Percentiles rank a stretch among this genome's conserved stretches.
These are phyloP conservation scores for Campoletis sonorensis DNA, from an alignment of 1,140 invertebrate species.

Conservation along the genomic window DNA sequence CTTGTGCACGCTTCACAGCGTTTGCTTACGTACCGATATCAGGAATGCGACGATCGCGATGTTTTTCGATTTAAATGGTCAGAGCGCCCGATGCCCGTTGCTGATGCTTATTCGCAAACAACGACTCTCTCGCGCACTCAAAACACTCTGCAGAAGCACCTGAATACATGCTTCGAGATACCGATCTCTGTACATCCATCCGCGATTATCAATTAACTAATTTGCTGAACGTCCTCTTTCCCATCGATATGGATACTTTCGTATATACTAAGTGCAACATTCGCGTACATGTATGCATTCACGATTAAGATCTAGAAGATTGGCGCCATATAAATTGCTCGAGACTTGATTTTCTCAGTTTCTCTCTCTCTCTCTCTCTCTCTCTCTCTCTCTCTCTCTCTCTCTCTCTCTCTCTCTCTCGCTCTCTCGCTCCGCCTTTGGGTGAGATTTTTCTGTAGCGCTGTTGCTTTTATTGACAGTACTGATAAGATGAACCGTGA, in stretches of 20 bases:
- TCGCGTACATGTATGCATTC: background rate
- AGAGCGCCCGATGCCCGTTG: constrained; percentile 12
- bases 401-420: too few species aligned
- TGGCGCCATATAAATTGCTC: background rate
- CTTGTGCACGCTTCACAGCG: constrained; percentile 38
- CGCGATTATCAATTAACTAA: constrained; percentile 15
- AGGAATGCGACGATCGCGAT: constrained; percentile 46
- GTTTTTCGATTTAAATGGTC: constrained; percentile 46
- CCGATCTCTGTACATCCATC: constrained; percentile 18
- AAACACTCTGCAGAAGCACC: background rate
- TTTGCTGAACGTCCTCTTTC: background rate
- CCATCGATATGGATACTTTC: background rate
- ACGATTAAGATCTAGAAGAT: background rate
- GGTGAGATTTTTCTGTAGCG: too few species aligned
- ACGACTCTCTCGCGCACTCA: constrained; percentile 2
- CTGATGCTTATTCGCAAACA: background rate
- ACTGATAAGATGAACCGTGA: too few species aligned
- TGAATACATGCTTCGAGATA: background rate
- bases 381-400: too few species aligned
- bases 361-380: too few species aligned
- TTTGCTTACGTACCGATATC: constrained; percentile 49
- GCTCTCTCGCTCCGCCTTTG: too few species aligned
- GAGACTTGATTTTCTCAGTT: background rate
- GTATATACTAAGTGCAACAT: background rate
- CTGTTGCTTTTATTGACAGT: too few species aligned